Base-by-base conservation (phyloP, 2,888 invertebrate species). In the Acronicta aceris region DNA sequence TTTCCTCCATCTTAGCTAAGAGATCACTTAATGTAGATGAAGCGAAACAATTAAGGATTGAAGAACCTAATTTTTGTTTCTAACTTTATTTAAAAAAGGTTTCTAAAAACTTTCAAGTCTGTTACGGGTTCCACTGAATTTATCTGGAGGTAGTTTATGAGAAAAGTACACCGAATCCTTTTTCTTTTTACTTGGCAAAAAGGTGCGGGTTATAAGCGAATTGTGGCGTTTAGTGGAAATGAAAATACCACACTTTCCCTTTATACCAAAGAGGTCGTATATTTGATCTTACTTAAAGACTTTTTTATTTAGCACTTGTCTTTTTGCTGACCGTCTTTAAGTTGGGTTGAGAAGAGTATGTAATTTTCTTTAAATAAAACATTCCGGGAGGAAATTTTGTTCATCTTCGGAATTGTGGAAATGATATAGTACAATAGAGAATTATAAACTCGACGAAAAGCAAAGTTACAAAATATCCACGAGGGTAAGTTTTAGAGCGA, bases 221-320 rank as follows among this genome's bases (percentile, higher is more conserved):
- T 51, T 56, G 54, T 40, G 50, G 48, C 53, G 46, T 53, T 72
- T 47, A 56, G 46, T 59, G 41, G 46, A 57, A 73, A 70, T 73
- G 51, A 66, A 76, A 72, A 67, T 59, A 67, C 65, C 61, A 55
- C 67, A 59, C 42, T 73, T 70, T 46, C 48, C 52, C 43, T 53
- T 63, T 53, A 50, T 47, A 54, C 42, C 53, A 45, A 65, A 64
- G 73, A 63, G 59, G 64, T 54, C 40, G 16, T 55, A 42, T 65
- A 62, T 69, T 72, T 73, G 58, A 64, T 64, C 48, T 64, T 51
- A 59, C 71, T 64, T 64, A 46, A 17, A 51, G 49, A 57, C 46
- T 68, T 62, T 68, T 48, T 54, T 54, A 15, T 64, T 50, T 70
- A 33, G 45, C 52, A 59, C 49, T 69, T 59, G 45, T 59, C 43